A percentile compares a stretch with the other conserved stretches of the same genome.
phyloP scores from a whole-genome alignment of 2,888 invertebrate genomes.

The Trachelus troglodyta region DNA sequence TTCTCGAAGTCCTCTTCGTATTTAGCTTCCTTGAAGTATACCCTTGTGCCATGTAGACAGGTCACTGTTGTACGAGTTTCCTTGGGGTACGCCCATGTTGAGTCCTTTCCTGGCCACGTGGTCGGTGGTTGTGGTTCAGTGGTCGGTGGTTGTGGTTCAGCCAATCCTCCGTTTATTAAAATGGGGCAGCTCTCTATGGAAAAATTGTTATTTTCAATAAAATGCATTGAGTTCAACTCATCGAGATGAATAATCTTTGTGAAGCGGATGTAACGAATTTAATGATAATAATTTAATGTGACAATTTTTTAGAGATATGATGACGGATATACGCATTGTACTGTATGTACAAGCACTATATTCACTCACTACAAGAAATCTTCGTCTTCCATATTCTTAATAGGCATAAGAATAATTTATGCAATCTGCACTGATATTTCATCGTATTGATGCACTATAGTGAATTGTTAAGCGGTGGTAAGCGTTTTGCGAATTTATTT shows the following conservation, averaged over 20 bases:
- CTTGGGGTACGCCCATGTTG: slow-evolving; percentile 25
- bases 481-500: not conserved
- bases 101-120: slow-evolving; percentile 10
- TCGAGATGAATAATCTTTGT: not conserved
- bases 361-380: not conserved
- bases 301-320: too few relatives aligned
- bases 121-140: slow-evolving; percentile 28
- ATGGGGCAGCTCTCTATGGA: slow-evolving; percentile 19
- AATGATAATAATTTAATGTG: too few relatives aligned
- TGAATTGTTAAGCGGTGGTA: not conserved
- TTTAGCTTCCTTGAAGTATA: slow-evolving; percentile 1
- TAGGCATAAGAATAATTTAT: not conserved
- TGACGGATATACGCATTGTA: too few relatives aligned
- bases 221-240: not conserved
- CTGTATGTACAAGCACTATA: not conserved
- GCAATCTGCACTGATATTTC: not conserved
- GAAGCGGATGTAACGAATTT: too few relatives aligned
- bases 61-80: slow-evolving; percentile 23
- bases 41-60: slow-evolving; percentile 26
- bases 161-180: slow-evolving; percentile 25
- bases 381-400: not conserved
- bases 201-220: not conserved
- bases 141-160: slow-evolving; percentile 27
- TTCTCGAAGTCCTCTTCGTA: slow-evolving; percentile 57
- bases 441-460: not conserved